Evolutionary conservation across 2,797 vertebrate species (phyloP).

Genomic region (Mallotus villosus): DNA sequence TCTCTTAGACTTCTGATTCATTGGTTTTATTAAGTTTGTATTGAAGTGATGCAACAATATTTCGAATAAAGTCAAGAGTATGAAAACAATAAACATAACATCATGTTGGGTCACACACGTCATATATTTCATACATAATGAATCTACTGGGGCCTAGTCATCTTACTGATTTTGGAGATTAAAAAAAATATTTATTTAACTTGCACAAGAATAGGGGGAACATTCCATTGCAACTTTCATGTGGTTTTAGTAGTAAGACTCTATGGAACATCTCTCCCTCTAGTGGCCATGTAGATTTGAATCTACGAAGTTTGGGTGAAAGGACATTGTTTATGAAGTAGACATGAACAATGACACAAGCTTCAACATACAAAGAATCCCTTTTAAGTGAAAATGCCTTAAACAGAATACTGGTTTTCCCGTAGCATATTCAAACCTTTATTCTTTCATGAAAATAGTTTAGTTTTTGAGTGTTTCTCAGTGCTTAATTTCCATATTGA

Average conservation of each 20-base stretch:
- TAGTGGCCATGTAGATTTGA: conserved; percentile 39
- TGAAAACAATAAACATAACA: not conserved
- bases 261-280: conserved; percentile 49
- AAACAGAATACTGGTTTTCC: too few species aligned
- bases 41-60: not conserved
- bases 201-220: not conserved
- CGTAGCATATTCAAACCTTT: not conserved
- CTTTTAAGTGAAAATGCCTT: not conserved
- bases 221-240: not conserved
- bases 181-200: too few species aligned
- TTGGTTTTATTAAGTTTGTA: not conserved
- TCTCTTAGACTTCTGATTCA: conserved; percentile 3
- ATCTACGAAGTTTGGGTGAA: not conserved
- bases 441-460: conserved; percentile 30
- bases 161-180: not conserved
- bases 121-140: not conserved
- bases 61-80: not conserved
- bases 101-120: too few species aligned
- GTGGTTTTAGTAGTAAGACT: conserved; percentile 4
- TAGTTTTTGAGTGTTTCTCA: conserved; percentile 52
- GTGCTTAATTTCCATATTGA: conserved; percentile 57
- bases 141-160: not conserved
- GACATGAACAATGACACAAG: not conserved
- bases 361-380: not conserved
- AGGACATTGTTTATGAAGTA: not conserved